Evolutionary conservation across 2,888 invertebrate species (phyloP).

Genomic region (Phlogophora meticulosa): DNA sequence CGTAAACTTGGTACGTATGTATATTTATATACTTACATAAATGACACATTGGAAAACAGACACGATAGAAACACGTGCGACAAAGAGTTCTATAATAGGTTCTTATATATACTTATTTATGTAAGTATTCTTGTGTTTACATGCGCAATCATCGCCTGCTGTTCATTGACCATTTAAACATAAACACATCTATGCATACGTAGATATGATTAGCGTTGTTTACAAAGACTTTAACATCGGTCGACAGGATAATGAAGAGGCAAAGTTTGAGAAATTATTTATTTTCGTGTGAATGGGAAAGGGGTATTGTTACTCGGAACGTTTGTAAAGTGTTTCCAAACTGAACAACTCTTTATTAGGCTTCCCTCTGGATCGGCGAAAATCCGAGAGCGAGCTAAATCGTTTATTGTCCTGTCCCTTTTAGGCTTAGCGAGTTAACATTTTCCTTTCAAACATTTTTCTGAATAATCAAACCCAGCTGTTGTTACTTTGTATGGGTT

Average conservation of each 20-base stretch:
- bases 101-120: conserved; percentile 43
- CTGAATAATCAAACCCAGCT: conserved; percentile 28
- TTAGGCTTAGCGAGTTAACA: conserved; percentile 55
- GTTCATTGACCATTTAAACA: conserved; percentile 65
- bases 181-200: conserved; percentile 15
- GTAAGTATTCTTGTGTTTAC: conserved; percentile 61
- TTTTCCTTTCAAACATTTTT: conserved; percentile 40
- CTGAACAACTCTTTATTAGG: conserved; percentile 54
- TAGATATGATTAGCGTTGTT: conserved; percentile 28
- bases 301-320: conserved; percentile 38
- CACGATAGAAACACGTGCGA: conserved; percentile 70
- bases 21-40: conserved; percentile 37
- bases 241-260: conserved; percentile 28
- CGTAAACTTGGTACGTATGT: conserved; percentile 14
- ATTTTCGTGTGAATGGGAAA: conserved; percentile 37
- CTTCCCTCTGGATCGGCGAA: conserved; percentile 46
- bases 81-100: conserved; percentile 52
- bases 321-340: conserved; percentile 43
- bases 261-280: conserved; percentile 18
- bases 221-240: conserved; percentile 23
- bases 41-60: conserved; percentile 61
- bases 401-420: conserved; percentile 56
- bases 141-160: conserved; percentile 55
- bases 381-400: conserved; percentile 53
- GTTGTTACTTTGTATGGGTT: conserved; percentile 19